Percentiles rank a stretch among this genome's conserved stretches.
Conservation (phyloP, 2,888 invertebrate species). For the Lycocerus yunnanus region DNA sequence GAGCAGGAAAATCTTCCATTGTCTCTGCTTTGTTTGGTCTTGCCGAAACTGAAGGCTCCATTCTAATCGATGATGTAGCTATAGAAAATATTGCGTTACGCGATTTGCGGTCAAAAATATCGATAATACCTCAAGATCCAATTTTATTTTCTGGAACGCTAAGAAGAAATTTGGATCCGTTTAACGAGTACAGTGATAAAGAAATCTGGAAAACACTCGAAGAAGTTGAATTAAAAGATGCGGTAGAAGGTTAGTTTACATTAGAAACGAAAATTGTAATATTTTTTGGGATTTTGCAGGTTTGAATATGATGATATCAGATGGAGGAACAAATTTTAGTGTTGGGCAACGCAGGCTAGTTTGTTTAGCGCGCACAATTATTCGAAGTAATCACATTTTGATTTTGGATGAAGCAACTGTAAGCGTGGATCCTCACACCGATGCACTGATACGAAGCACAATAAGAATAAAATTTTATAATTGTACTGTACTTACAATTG, state of each 20-base stretch:
- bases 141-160: conserved; percentile 84
- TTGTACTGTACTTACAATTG: conserved; percentile 79
- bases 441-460: not conserved
- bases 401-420: conserved; percentile 3
- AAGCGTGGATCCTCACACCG: not conserved
- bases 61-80: conserved; percentile 66
- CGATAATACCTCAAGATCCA: conserved; percentile 64
- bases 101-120: conserved; percentile 58
- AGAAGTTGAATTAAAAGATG: conserved; percentile 78
- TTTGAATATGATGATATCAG: not conserved
- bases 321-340: not conserved
- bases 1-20: conserved; percentile 76
- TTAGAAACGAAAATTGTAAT: not conserved
- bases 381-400: not conserved
- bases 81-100: conserved; percentile 60
- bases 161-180: conserved; percentile 88
- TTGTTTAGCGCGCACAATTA: not conserved
- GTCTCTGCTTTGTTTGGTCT: conserved; percentile 72
- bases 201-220: conserved; percentile 84
- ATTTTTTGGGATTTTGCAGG: not conserved
- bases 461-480: conserved; percentile 57
- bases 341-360: not conserved
- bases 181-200: conserved; percentile 76
- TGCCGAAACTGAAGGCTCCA: conserved; percentile 60
- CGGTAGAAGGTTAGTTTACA: conserved; percentile 55